Percentiles rank a stretch among this genome's conserved stretches.
Evolutionary conservation across 1,140 invertebrate species (phyloP).

Genomic region (Drosophila mauritiana): DNA sequence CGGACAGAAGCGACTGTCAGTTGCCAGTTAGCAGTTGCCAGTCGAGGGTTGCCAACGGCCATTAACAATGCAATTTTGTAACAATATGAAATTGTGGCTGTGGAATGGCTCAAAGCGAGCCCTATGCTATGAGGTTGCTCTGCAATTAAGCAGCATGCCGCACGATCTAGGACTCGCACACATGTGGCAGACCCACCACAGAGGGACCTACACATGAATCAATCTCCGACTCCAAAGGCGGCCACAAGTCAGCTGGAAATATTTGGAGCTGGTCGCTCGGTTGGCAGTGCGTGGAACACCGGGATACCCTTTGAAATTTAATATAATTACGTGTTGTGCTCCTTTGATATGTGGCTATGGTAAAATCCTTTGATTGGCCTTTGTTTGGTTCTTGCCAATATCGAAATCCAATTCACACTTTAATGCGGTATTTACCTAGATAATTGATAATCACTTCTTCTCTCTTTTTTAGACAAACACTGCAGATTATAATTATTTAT

Average conservation of each 20-base stretch:
- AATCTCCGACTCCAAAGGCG: constrained; percentile 56
- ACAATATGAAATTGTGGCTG: constrained; percentile 63
- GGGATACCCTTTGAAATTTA: background rate
- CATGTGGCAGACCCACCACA: constrained; percentile 18
- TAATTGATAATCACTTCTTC: too few relatives aligned
- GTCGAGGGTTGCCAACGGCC: constrained; percentile 38
- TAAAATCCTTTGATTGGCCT: too few relatives aligned
- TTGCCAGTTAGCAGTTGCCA: constrained; percentile 17
- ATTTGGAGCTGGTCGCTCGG: constrained; percentile 10
- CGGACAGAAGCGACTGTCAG: constrained; percentile 19
- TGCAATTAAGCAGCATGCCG: constrained; percentile 67
- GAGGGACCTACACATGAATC: constrained; percentile 43
- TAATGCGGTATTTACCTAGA: background rate
- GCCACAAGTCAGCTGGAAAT: constrained; percentile 32
- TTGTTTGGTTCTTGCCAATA: too few relatives aligned
- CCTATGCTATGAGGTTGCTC: constrained; percentile 20
- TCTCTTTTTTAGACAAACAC: background rate
- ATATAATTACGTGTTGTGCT: constrained; percentile 1
- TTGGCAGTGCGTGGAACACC: background rate
- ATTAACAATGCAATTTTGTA: constrained; percentile 70
- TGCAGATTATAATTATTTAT: background rate
- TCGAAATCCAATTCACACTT: too few relatives aligned
- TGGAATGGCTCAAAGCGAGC: constrained; percentile 42
- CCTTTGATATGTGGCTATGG: too few relatives aligned
- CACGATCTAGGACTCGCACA: constrained; percentile 23